Evolutionary conservation across 2,888 invertebrate species (phyloP), one percentile per base, ranked within the genome.

Genomic region (Andrena haemorrhoa): DNA sequence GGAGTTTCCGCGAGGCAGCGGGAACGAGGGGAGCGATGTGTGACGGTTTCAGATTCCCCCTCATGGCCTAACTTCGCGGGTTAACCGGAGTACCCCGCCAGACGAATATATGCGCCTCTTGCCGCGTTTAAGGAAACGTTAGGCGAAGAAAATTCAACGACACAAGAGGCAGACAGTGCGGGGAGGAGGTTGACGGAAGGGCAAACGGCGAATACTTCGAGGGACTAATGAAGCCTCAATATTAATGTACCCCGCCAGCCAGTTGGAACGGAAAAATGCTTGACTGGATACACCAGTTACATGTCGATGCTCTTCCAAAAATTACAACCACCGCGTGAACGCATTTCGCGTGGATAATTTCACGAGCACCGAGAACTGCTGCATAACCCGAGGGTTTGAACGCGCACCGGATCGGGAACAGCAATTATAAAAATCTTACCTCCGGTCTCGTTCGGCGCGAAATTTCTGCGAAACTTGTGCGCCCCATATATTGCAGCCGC

Each of bases 11-110:
- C 29, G 12, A 31, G 60, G 6, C n/a, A 0, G 2, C 16, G n/a
- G 7, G 16, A 60, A 31, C 31, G 31, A 60, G 60, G 2, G 31
- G 8, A 31, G 31, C n/a, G 16, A 60, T 31, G n/a, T 60, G n/a
- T 31, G 29, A 26, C 26, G n/a, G 56, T 26, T 69, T n/a, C 12
- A 69, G 69, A 69, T 26, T 23, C 20, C n/a, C 20, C 53, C 53
- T 49, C 35, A 63, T 33, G 31, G 31, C 26, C n/a, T 47, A 8
- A 33, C 8, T 51, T 51, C n/a, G 20, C 31, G 41, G 53, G 53
- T 75, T 70, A 41, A 75, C 70, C 70, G 23, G 31, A 41, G 53
- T 26, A n/a, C 70, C 29, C 29, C 23, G 53, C n/a, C 20, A 75
- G 70, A 35, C 51, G 61, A 35, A 61, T 60, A 63, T 61, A 49